Evolutionary conservation across 2,113 vertebrate species (phyloP).

Genomic region (Bucco capensis): DNA sequence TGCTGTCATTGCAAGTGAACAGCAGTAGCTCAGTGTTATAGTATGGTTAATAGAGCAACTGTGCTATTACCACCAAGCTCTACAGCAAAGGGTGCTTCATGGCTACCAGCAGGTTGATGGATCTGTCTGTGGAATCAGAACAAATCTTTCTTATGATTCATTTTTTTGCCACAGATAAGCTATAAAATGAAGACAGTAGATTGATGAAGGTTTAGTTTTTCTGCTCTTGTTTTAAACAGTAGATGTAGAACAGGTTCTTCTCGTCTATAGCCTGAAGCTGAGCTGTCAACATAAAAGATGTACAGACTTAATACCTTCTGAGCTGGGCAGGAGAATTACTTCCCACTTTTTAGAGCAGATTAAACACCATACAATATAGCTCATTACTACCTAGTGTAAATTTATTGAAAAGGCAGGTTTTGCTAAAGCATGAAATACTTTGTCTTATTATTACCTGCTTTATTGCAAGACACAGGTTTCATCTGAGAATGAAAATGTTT

Average conservation of each 20-base stretch:
- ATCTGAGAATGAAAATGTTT: neutral
- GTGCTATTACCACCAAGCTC: neutral
- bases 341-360: neutral
- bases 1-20: neutral
- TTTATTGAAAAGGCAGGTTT: constrained; percentile 40
- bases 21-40: neutral
- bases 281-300: constrained; percentile 49
- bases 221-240: constrained; percentile 32
- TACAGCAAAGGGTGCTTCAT: neutral
- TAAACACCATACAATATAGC: neutral
- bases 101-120: neutral
- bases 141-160: constrained; percentile 49
- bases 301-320: constrained; percentile 36
- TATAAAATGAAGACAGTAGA: constrained; percentile 15
- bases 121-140: constrained; percentile 28
- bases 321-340: constrained; percentile 8
- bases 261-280: constrained; percentile 57
- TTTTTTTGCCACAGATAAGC: constrained; percentile 43
- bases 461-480: neutral
- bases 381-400: constrained; percentile 27
- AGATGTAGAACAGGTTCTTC: constrained; percentile 52
- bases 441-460: neutral
- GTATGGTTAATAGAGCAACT: neutral
- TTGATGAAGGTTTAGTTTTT: constrained; percentile 35
- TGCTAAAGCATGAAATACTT: constrained; percentile 28